phyloP scores from a whole-genome alignment of 2,113 vertebrate species.

The Dasypus novemcinctus region DNA sequence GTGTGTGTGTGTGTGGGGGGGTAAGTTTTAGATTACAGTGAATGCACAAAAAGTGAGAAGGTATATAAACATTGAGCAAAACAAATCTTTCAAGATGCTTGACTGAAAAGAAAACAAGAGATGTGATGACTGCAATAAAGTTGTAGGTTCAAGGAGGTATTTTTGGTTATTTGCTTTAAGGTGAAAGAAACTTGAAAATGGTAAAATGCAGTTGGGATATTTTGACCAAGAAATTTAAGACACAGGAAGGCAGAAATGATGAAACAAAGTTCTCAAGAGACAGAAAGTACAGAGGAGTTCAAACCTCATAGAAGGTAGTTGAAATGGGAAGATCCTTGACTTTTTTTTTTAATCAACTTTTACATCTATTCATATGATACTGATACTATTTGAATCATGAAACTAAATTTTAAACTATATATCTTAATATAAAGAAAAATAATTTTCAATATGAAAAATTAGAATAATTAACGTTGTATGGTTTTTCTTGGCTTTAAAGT shows the following conservation, averaged over 20 bases:
- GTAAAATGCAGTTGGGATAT: not conserved
- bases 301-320: not conserved
- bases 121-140: not conserved
- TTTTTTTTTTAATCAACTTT: not conserved
- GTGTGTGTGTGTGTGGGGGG: fast-evolving
- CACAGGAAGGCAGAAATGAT: not conserved
- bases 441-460: not conserved
- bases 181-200: not conserved
- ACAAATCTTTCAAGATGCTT: not conserved
- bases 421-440: not conserved
- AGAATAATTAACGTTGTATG: not conserved
- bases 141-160: not conserved
- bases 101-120: not conserved
- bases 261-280: constrained; percentile 1
- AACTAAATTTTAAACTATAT: not conserved
- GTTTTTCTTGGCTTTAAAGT: not conserved
- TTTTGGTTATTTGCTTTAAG: not conserved
- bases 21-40: not conserved
- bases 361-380: not conserved
- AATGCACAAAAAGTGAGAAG: not conserved
- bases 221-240: not conserved
- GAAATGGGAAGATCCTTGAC: not conserved
- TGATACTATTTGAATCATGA: not conserved
- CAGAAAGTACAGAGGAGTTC: not conserved
- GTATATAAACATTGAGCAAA: not conserved